These are phyloP conservation scores for Psettodes erumei DNA, from an alignment of 2,113 vertebrate genomes.

Conservation along the genomic window DNA sequence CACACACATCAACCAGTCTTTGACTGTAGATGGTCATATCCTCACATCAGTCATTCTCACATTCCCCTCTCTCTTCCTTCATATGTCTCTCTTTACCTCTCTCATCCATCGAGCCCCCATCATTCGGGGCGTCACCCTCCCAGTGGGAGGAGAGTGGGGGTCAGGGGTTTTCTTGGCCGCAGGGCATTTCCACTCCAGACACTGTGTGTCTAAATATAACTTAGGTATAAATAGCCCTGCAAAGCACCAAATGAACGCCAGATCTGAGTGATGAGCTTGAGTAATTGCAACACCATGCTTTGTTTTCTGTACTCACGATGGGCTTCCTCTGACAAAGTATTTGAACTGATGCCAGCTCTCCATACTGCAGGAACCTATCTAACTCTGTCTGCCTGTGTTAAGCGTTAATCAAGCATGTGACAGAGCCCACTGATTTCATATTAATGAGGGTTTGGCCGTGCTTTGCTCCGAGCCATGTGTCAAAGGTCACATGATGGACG, in stretches of 20 bases:
- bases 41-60: not conserved
- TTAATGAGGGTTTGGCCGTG: no score
- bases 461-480: no score
- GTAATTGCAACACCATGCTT: not conserved
- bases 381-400: no score
- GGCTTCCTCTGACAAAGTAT: not conserved
- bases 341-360: not conserved
- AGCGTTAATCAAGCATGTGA: no score
- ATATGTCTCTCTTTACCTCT: not conserved
- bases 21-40: conserved; percentile 33
- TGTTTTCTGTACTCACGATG: not conserved
- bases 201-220: conserved; percentile 42
- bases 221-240: not conserved
- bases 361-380: not conserved
- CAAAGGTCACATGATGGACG: no score
- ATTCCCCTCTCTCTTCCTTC: not conserved
- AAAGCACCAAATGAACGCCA: conserved; percentile 32
- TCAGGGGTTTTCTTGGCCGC: conserved; percentile 16
- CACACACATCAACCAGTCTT: not conserved
- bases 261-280: not conserved
- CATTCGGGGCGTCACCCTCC: not conserved
- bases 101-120: not conserved
- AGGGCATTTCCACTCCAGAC: conserved; percentile 35
- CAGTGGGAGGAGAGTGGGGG: not conserved
- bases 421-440: no score